Percentiles rank a stretch among this genome's conserved stretches.
phyloP scores from a whole-genome alignment of 2,113 vertebrate genomes.

The Canis aureus region DNA sequence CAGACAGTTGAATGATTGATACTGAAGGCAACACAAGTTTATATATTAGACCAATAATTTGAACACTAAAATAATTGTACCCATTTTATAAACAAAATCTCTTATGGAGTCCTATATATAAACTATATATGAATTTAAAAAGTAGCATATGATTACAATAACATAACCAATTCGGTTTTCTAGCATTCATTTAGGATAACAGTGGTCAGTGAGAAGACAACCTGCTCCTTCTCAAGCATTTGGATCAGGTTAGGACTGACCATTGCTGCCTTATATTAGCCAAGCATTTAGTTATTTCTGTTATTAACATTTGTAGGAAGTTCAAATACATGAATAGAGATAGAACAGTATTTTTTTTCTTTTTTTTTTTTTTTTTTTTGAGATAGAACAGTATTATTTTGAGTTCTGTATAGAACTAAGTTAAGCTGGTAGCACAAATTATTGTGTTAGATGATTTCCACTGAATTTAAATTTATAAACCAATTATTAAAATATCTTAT shows the following conservation, averaged over 20 bases:
- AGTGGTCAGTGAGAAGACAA: background rate
- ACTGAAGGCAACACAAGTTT: background rate
- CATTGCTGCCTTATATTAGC: background rate
- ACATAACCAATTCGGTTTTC: slow-evolving; percentile 26
- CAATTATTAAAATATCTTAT: slow-evolving; percentile 5
- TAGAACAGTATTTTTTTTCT: background rate
- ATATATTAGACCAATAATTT: background rate
- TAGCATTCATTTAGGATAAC: background rate
- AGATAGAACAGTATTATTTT: background rate
- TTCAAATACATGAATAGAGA: background rate
- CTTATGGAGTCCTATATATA: background rate
- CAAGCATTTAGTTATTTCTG: background rate
- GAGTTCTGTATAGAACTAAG: background rate
- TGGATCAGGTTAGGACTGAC: background rate
- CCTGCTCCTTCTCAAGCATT: background rate
- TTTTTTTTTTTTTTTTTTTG: no score
- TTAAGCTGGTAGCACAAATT: background rate
- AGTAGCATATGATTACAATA: background rate
- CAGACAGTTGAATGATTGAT: background rate
- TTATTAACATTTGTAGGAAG: background rate
- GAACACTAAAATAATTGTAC: background rate
- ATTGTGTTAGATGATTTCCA: background rate
- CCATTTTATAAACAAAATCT: slow-evolving; percentile 6
- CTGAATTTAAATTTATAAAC: slow-evolving; percentile 37
- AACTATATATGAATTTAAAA: background rate